Base-by-base conservation (phyloP, 2,113 vertebrate species). In the Actenoides lindsayi region DNA sequence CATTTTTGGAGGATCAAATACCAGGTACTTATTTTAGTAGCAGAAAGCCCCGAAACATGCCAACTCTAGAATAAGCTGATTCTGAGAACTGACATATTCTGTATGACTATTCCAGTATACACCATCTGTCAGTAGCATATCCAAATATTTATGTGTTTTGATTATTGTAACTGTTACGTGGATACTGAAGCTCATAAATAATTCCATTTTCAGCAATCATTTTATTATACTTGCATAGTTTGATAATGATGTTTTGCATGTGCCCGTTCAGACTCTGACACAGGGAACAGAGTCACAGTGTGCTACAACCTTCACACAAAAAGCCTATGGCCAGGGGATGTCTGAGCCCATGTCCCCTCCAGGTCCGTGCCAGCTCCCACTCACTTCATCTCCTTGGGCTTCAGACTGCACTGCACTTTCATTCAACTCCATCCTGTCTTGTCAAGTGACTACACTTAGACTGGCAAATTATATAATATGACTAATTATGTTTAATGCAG, bases 121-220 rank as follows among this genome's bases (percentile, higher is more conserved):
- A 18, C 95, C 94, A 93, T 94, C 96, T 97, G 96, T 96, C 95
- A 94, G 90, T 56, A 89, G 77, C 79, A 65, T 76, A 91, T 92
- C 96, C 89, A 96, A 96, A 97, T 97, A 97, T 97, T 97, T 96
- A 91, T 90, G 50, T 96, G 91, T 95, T 96, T 95, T 93, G 94
- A 87, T 95, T 95, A 79, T 96, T 91, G 54, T 92, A 94, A 82
- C 95, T 91, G 33, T 70, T 89, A 70, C 0, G 11, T 70, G 57
- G 73, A 63, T 91, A 68, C 65, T 81, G 75, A 94, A 80, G 84
- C 82, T 93, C 59, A 88, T 87, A 96, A 94, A 90, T 91, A 16
- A 91, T 96, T 87, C 84, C 31, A 46, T 93, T 93, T 89, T 30
- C 80, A 14, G 80, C 16, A 60, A 54, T 87, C 57, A 51, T 90